Base-by-base conservation (phyloP, 1,140 invertebrate species). In the Laodelphax striatellus region DNA sequence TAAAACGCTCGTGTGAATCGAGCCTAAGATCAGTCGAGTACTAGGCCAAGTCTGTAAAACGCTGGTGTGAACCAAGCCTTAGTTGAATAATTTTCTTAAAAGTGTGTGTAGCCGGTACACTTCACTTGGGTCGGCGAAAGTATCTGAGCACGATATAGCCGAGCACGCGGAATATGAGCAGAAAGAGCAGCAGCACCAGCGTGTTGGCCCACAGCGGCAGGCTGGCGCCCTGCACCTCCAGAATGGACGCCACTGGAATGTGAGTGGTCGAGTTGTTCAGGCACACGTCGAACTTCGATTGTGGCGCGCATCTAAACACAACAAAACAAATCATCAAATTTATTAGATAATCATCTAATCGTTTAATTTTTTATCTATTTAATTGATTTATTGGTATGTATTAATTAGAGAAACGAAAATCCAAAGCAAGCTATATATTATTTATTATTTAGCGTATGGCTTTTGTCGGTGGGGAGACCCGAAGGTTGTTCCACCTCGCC, bases 81-180 rank as follows among this genome's bases (percentile, higher is more conserved):
- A n/a, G 31, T 21, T 16, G 55, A 14, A 42, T 14, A 42, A 57
- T 57, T 42, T 28, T 28, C 6, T 28, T 6, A 28, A 28, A 6
- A 28, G 24, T 6, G 6, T 28, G 24, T 22, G 5, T 50, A 10
- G 19, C 14, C 22, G 53, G 19, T 6, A 5, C 3, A 21, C 13
- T 61, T 62, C 52, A 66, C 57, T 66, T 66, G 44, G 82, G 82
- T 66, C 82, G 80, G 63, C 85, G 80, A 67, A 86, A 77, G 70
- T 83, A 88, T 62, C 87, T 79, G 62, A 90, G 73, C 50, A 89
- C 85, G 56, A 87, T 72, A 69, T 90, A 90, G 53, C 87, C 87
- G 44, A 88, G 75, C 24, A 83, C 71, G 63, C 87, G 78, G 72
- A 89, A 89, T 53, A 86, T 77, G 58, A 88, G 67, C 52, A 90